Percentiles rank a stretch among this genome's conserved stretches.
These are phyloP conservation scores for Deroplatys truncata DNA, from an alignment of 2,888 invertebrate genomes.

Conservation along the genomic window DNA sequence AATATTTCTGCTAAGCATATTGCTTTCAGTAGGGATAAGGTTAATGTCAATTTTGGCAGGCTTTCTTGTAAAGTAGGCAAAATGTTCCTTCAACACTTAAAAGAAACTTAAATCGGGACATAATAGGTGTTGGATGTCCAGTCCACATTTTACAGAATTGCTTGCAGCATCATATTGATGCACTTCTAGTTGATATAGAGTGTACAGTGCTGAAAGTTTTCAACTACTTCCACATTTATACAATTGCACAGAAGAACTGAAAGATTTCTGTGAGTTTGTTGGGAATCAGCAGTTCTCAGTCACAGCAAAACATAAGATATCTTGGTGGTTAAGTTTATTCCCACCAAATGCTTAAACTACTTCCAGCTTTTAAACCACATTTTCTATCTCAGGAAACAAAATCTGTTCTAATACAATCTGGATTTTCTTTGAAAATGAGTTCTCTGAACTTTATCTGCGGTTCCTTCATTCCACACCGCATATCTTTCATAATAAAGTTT, in stretches of 20 bases:
- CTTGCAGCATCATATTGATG: background rate
- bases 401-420: background rate
- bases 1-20: conserved; percentile 1
- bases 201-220: background rate
- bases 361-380: background rate
- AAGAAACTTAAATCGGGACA: background rate
- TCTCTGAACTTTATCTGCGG: background rate
- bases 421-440: background rate
- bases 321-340: background rate
- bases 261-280: background rate
- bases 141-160: background rate
- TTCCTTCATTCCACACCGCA: background rate
- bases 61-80: too few relatives aligned
- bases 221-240: background rate
- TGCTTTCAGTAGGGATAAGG: too few relatives aligned
- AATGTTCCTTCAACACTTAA: too few relatives aligned
- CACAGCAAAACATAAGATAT: background rate
- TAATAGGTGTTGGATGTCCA: background rate
- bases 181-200: background rate
- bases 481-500: background rate
- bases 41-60: too few relatives aligned
- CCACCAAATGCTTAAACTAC: background rate
- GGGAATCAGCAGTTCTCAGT: background rate
- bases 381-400: background rate
- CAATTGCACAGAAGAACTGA: background rate